Conservation (phyloP, 2,888 invertebrate genomes). For the Drosophila multiciliata region DNA sequence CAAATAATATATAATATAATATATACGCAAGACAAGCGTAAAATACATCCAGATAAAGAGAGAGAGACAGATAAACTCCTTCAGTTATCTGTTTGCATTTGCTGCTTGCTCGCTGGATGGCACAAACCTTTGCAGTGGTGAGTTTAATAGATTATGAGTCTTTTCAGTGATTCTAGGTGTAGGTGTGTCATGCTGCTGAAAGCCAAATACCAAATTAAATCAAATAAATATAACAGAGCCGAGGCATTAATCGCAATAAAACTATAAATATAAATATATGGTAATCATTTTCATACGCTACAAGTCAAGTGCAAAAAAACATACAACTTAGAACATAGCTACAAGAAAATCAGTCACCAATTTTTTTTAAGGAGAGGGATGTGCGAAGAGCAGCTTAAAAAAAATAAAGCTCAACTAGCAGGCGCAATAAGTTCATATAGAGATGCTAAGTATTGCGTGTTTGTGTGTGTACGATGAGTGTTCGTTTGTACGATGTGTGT, state of each 20-base stretch:
- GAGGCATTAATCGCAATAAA: conserved; percentile 35
- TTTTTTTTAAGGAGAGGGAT: neutral
- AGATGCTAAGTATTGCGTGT: conserved; percentile 45
- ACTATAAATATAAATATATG: conserved; percentile 15
- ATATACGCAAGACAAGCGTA: conserved; percentile 11
- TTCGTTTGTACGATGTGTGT: conserved; percentile 30
- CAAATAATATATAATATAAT: conserved; percentile 36
- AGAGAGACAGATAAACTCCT: neutral
- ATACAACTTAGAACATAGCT: conserved; percentile 30
- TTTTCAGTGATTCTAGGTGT: conserved; percentile 85
- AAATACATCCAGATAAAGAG: conserved; percentile 19
- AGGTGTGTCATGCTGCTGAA: conserved; percentile 85
- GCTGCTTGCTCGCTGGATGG: conserved; percentile 43
- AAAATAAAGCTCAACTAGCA: conserved; percentile 33
- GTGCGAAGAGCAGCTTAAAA: conserved; percentile 4
- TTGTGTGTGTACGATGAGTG: conserved; percentile 30
- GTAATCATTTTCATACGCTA: conserved; percentile 25
- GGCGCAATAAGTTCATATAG: conserved; percentile 39
- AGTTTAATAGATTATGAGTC: conserved; percentile 82
- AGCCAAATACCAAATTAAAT: conserved; percentile 84
- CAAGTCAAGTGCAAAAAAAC: conserved; percentile 35
- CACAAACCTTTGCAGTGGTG: conserved; percentile 84
- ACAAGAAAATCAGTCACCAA: conserved; percentile 40
- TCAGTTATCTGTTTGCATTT: conserved; percentile 11
- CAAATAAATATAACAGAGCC: conserved; percentile 41